Evolutionary conservation across 2,888 invertebrate genomes (phyloP).

Genomic region (Folsomia manolachei): DNA sequence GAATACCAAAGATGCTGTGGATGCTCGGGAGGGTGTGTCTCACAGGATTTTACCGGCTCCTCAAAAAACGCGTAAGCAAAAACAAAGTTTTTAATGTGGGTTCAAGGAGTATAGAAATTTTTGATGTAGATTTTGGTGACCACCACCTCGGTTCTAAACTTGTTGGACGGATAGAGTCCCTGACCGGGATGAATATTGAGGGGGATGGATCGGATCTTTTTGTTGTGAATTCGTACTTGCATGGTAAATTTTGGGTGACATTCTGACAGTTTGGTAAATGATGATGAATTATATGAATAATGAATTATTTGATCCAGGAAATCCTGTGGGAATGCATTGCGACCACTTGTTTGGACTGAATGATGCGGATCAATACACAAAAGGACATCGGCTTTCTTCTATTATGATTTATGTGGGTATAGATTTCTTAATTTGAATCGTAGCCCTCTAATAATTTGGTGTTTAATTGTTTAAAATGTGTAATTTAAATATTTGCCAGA

Average conservation of each 20-base stretch:
- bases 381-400: neutral
- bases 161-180: neutral
- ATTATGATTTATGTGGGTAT: neutral
- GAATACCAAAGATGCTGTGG: neutral
- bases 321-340: neutral
- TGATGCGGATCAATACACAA: neutral
- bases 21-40: neutral
- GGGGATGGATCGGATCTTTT: neutral
- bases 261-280: too few relatives aligned
- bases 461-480: too few relatives aligned
- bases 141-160: neutral
- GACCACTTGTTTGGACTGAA: neutral
- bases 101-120: too few relatives aligned
- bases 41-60: neutral
- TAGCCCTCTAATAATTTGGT: too few relatives aligned
- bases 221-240: neutral
- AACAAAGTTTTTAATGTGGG: too few relatives aligned
- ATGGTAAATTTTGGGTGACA: too few relatives aligned
- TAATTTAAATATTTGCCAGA: too few relatives aligned
- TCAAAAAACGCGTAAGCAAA: neutral
- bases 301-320: neutral
- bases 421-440: too few relatives aligned
- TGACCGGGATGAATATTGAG: neutral
- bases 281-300: neutral
- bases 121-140: too few relatives aligned